phyloP scores from a whole-genome alignment of 2,888 invertebrate species.

The Ganaspis brasiliensis region DNA sequence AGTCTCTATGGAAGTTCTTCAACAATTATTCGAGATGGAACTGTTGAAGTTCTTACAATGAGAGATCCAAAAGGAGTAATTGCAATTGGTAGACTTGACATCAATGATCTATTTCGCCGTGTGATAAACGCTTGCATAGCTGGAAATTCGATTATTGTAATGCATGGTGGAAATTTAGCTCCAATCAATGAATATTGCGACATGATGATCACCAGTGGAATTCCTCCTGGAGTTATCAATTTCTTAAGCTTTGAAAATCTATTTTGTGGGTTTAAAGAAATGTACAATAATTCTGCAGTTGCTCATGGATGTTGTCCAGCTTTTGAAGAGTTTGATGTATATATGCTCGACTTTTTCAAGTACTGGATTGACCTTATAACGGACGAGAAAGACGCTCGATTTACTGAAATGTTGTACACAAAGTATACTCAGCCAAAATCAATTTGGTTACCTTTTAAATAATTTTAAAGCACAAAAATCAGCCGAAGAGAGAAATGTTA shows the following conservation, averaged over 20 bases:
- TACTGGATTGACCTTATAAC: constrained; percentile 53
- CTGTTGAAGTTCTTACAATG: constrained; percentile 56
- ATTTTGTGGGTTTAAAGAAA: constrained; percentile 41
- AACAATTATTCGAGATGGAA: constrained; percentile 55
- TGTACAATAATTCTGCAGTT: constrained; percentile 12
- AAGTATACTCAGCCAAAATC: constrained; percentile 60
- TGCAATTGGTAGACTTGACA: constrained; percentile 46
- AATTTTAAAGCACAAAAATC: too few relatives aligned
- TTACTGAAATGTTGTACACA: constrained; percentile 52
- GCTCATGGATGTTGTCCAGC: background rate
- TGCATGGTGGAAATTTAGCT: constrained; percentile 29
- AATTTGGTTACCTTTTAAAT: constrained; percentile 57
- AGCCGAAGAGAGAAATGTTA: too few relatives aligned
- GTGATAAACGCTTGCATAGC: constrained; percentile 56
- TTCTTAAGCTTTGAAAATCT: constrained; percentile 53
- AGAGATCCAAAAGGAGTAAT: constrained; percentile 58
- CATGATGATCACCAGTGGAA: constrained; percentile 56
- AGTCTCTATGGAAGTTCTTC: constrained; percentile 52
- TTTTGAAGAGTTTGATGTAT: constrained; percentile 29
- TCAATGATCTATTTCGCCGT: constrained; percentile 51
- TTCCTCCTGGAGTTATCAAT: constrained; percentile 60
- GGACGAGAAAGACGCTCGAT: constrained; percentile 5
- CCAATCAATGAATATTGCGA: constrained; percentile 58
- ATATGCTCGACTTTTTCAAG: constrained; percentile 27
- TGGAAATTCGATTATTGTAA: constrained; percentile 58